Evolutionary conservation across 2,113 vertebrate species (phyloP).

Genomic region (Saguinus imperator): DNA sequence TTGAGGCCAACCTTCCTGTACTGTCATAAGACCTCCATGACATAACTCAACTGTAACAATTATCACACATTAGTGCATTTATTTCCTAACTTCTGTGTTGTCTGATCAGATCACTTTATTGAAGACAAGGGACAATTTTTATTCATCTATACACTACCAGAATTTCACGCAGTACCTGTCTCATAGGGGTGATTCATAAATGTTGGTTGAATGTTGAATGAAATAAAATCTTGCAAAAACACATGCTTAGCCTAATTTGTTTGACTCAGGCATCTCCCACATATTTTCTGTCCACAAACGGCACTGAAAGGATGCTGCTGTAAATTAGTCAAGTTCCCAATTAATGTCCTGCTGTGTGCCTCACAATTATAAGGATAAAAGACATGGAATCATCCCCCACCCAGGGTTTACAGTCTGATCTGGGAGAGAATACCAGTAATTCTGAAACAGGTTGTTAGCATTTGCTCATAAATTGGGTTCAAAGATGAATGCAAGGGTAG

Average conservation of each 20-base stretch:
- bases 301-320: not conserved
- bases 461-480: constrained; percentile 1
- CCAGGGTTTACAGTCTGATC: not conserved
- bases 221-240: constrained; percentile 3
- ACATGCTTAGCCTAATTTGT: not conserved
- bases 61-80: not conserved
- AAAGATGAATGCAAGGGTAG: not conserved
- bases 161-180: not conserved
- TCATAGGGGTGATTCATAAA: not conserved
- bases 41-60: not conserved
- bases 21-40: not conserved
- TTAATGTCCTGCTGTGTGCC: not conserved
- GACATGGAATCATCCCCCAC: not conserved
- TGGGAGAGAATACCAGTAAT: not conserved
- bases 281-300: not conserved
- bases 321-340: not conserved
- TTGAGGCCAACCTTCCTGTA: not conserved
- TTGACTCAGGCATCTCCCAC: not conserved
- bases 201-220: not conserved
- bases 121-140: not conserved
- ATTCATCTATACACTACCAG: not conserved
- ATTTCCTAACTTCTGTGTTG: not conserved
- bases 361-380: not conserved
- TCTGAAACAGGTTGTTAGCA: not conserved
- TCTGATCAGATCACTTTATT: not conserved